A percentile compares a stretch with the other conserved stretches of the same genome.
These are phyloP conservation scores for Trichogramma evanescens DNA, from an alignment of 2,888 invertebrate genomes.

Conservation along the genomic window DNA sequence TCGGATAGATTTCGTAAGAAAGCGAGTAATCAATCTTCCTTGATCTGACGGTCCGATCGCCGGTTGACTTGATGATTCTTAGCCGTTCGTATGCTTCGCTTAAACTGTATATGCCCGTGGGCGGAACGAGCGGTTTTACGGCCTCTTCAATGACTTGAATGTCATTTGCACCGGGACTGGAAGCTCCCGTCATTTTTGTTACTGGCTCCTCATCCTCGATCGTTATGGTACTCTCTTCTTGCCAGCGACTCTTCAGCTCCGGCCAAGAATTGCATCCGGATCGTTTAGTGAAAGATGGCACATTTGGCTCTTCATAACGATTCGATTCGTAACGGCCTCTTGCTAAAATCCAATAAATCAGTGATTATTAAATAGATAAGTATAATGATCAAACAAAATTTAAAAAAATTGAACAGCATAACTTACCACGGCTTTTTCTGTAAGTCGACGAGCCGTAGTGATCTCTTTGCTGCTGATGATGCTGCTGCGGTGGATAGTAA, in stretches of 20 bases:
- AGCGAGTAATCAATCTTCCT: slow-evolving; percentile 35
- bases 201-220: slow-evolving; percentile 40
- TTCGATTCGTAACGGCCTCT: too few species aligned
- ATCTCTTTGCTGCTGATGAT: background rate
- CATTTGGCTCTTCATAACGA: background rate
- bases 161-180: slow-evolving; percentile 28
- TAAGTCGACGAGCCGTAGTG: background rate
- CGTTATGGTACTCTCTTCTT: slow-evolving; percentile 41
- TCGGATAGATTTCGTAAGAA: slow-evolving; percentile 40
- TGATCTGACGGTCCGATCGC: slow-evolving; percentile 33
- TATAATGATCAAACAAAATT: too few species aligned
- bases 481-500: background rate
- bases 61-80: slow-evolving; percentile 39
- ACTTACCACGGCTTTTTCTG: slow-evolving; percentile 7
- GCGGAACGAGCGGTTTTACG: slow-evolving; percentile 32
- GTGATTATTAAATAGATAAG: background rate
- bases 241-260: slow-evolving; percentile 40
- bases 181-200: slow-evolving; percentile 17
- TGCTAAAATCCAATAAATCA: background rate
- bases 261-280: slow-evolving; percentile 36
- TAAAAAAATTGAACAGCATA: background rate
- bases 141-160: slow-evolving; percentile 36
- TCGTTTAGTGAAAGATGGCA: slow-evolving; percentile 31
- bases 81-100: slow-evolving; percentile 37
- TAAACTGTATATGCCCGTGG: slow-evolving; percentile 30